phyloP scores from a whole-genome alignment of 2,888 invertebrate species.

The Drosophila phalerata region DNA sequence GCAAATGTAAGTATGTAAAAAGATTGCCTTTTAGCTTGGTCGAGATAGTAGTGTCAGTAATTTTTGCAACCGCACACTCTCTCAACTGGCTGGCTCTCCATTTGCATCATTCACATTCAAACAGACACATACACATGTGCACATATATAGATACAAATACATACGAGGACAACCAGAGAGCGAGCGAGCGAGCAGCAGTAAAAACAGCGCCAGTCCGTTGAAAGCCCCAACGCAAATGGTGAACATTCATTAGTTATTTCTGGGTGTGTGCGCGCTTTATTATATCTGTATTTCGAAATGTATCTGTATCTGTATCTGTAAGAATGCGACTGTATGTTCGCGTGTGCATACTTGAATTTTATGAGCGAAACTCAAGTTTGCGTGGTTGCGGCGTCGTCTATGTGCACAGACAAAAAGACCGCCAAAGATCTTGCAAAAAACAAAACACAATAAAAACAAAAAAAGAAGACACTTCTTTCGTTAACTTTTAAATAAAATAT shows the following conservation, averaged over 20 bases:
- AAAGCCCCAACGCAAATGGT: constrained; percentile 36
- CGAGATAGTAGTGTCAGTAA: constrained; percentile 30
- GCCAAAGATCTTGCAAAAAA: constrained; percentile 66
- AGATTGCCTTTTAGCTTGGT: constrained; percentile 35
- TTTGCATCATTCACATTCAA: constrained; percentile 30
- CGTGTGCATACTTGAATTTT: constrained; percentile 43
- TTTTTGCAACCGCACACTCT: constrained; percentile 19
- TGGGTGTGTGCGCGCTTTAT: constrained; percentile 51
- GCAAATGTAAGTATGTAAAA: constrained; percentile 15
- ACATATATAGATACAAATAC: not conserved
- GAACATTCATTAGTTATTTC: constrained; percentile 63
- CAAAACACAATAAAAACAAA: constrained; percentile 1
- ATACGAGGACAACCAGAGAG: constrained; percentile 7
- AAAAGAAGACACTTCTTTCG: constrained; percentile 29
- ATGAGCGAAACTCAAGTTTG: constrained; percentile 65
- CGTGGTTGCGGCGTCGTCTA: constrained; percentile 53
- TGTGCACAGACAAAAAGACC: constrained; percentile 71
- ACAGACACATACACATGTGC: constrained; percentile 4
- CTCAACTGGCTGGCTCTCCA: constrained; percentile 16
- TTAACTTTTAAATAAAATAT: constrained; percentile 1
- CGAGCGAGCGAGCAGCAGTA: constrained; percentile 12
- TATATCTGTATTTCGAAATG: constrained; percentile 19
- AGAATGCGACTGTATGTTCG: constrained; percentile 8
- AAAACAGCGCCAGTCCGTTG: constrained; percentile 28
- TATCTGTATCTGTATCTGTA: constrained; percentile 11